Base-by-base conservation (phyloP, 2,888 invertebrate genomes). In the Hylaea fasciaria region DNA sequence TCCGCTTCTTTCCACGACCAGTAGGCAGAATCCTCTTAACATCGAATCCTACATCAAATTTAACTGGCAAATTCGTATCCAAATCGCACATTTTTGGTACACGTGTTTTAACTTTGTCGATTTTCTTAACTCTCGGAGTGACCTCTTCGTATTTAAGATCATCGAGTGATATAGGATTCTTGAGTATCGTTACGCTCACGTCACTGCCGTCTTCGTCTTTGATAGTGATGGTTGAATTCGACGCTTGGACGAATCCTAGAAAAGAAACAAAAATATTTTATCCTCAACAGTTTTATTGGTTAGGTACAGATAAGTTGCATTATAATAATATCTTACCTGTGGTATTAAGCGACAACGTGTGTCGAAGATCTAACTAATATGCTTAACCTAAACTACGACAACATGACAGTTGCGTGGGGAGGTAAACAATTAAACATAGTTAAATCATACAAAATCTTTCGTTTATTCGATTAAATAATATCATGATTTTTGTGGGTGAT, bases 201-300 rank as follows among this genome's bases (percentile, higher is more conserved):
- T 81, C 74, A 39, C 60, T 71, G 39, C 85, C 89, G 22, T 85
- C 81, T 41, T 83, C 82, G 22, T 80, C 79, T 77, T 83, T 86
- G 41, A 85, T 46, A 54, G 76, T 71, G 50, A 85, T 81, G 13
- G 85, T 76, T 7, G 87, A 80, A 66, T 85, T 70, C 52, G 80
- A 80, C 68, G 77, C 73, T 74, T 81, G 71, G 78, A 85, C 80
- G 78, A 76, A 50, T 62, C 89, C 90, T 90, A 88, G 76, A 89
- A 89, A 74, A 78, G 73, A 76, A 82, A 74, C 73, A 73, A 67
- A 43, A 9, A 41, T 43, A 3, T 12, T 32, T 35, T 32, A 40
- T 40, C 1, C 1, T 37, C 10, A n/a, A n/a, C 37, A n/a, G 7
- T 32, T 32, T 32, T 32, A 32, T 32, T 7, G 32, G 7, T 28